These are phyloP conservation scores for Reticulitermes lucifugus DNA, from an alignment of 2,888 invertebrate species.

Conservation along the genomic window DNA sequence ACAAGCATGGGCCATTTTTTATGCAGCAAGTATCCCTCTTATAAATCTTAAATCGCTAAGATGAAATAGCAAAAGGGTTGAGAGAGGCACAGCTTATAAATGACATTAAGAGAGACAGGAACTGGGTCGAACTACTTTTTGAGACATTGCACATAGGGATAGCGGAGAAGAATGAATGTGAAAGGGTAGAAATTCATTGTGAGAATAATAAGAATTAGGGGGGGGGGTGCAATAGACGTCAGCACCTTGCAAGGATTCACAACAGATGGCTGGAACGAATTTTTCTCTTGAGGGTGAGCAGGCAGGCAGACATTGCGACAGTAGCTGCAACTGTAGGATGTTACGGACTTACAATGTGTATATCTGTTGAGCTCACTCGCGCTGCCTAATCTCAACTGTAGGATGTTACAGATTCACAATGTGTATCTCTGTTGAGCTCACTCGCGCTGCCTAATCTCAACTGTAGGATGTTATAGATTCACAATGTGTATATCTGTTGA, in stretches of 20 bases:
- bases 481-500: too few relatives aligned
- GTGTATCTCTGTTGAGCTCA: too few relatives aligned
- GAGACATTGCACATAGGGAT: not conserved
- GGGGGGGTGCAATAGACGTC: constrained; percentile 47
- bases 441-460: not conserved
- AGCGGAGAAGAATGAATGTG: not conserved
- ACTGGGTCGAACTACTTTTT: constrained; percentile 27
- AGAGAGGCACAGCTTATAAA: constrained; percentile 46
- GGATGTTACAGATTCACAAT: too few relatives aligned
- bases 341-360: not conserved
- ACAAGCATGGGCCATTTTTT: constrained; percentile 29
- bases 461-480: too few relatives aligned
- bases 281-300: constrained; percentile 14
- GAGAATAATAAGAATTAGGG: constrained; percentile 17
- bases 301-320: not conserved
- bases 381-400: constrained; percentile 1
- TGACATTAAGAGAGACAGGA: constrained; percentile 50
- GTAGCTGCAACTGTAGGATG: constrained; percentile 28
- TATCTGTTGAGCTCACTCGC: not conserved
- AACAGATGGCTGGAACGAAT: constrained; percentile 49
- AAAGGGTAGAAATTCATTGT: constrained; percentile 24
- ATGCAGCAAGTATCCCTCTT: constrained; percentile 26
- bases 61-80: constrained; percentile 4
- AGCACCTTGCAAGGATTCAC: constrained; percentile 47
- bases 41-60: constrained; percentile 42